A percentile compares a stretch with the other conserved stretches of the same genome.
Evolutionary conservation across 2,888 invertebrate species (phyloP).

Genomic region (Priapulus caudatus): DNA sequence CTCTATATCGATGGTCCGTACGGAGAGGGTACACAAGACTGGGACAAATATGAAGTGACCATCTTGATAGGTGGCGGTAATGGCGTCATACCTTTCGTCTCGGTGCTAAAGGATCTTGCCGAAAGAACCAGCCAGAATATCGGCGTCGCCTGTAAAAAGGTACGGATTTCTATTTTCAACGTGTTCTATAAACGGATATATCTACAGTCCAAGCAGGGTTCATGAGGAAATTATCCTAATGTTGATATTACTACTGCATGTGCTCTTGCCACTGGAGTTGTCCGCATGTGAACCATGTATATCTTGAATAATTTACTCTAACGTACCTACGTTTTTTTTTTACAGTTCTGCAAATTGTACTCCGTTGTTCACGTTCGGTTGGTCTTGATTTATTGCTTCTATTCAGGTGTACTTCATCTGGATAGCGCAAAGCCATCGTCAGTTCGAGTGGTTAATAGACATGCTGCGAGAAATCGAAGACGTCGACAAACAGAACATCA

Average conservation of each 20-base stretch:
- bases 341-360: too few relatives aligned
- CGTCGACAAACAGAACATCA: slow-evolving; percentile 84
- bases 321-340: too few relatives aligned
- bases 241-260: too few relatives aligned
- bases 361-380: too few relatives aligned
- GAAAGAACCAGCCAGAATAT: slow-evolving; percentile 65
- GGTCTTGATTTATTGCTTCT: too few relatives aligned
- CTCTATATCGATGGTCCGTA: slow-evolving; percentile 36
- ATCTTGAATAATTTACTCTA: too few relatives aligned
- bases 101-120: background rate
- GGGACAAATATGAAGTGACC: slow-evolving; percentile 36
- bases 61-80: slow-evolving; percentile 37
- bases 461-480: slow-evolving; percentile 84
- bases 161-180: too few relatives aligned
- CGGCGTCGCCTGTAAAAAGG: slow-evolving; percentile 93
- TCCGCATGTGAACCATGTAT: too few relatives aligned
- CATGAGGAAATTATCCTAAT: too few relatives aligned
- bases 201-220: too few relatives aligned
- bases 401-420: slow-evolving; percentile 85
- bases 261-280: too few relatives aligned
- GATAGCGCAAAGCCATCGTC: slow-evolving; percentile 95
- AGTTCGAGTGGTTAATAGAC: slow-evolving; percentile 97
- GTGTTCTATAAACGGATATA: too few relatives aligned
- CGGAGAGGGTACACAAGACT: slow-evolving; percentile 37
- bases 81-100: slow-evolving; percentile 22